Conservation (phyloP, 2,113 vertebrate genomes). For the Poeciliopsis turrubarensis region DNA sequence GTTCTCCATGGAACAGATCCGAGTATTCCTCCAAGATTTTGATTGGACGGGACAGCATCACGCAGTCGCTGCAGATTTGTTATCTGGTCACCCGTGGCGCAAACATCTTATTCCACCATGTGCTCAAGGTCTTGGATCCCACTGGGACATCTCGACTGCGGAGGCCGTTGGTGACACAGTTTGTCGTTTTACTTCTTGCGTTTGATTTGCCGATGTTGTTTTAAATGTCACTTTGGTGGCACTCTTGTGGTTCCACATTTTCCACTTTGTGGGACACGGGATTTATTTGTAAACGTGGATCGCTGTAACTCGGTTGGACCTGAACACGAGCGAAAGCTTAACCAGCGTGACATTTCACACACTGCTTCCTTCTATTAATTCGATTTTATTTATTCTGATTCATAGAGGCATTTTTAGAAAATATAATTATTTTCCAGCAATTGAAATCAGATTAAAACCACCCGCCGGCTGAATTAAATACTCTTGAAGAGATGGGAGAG, state of each 20-base stretch:
- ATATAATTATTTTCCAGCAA: constrained; percentile 71
- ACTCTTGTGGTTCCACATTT: neutral
- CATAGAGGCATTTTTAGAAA: constrained; percentile 79
- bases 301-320: neutral
- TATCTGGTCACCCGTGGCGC: neutral
- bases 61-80: neutral
- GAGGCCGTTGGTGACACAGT: too few species aligned
- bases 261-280: neutral
- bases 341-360: constrained; percentile 15
- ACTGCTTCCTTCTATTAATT: constrained; percentile 56
- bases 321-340: neutral
- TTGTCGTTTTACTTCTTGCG: too few species aligned
- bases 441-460: constrained; percentile 69
- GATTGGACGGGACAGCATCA: neutral
- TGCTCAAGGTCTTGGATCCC: too few species aligned
- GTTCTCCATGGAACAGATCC: neutral
- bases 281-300: neutral
- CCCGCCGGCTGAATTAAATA: constrained; percentile 54
- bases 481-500: constrained; percentile 53
- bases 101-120: neutral
- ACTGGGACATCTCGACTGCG: too few species aligned
- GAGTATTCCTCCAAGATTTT: neutral
- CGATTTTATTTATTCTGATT: constrained; percentile 74
- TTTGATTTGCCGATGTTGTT: neutral
- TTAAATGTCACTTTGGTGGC: neutral